phyloP scores from a whole-genome alignment of 2,888 invertebrate genomes.

The Acronicta aceris region DNA sequence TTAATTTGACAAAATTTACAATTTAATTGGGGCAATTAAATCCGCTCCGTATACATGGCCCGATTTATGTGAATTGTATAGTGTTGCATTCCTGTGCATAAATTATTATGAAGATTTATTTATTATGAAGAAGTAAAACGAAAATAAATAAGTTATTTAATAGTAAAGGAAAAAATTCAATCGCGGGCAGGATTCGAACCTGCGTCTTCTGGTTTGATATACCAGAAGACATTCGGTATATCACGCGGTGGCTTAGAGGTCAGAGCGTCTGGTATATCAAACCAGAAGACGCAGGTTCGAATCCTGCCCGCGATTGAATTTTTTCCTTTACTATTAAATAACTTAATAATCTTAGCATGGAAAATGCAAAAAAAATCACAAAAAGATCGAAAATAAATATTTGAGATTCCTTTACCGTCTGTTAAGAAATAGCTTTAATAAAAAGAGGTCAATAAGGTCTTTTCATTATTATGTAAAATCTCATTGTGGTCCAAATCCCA shows the following conservation, averaged over 20 bases:
- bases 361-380: no score
- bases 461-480: constrained; percentile 82
- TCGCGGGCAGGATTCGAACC: no score
- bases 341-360: no score
- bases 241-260: no score
- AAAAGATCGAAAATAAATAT: constrained; percentile 6
- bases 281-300: no score
- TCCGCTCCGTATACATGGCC: constrained; percentile 1
- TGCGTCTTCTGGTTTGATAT: no score
- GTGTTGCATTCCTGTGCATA: constrained; percentile 18
- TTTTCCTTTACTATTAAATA: no score
- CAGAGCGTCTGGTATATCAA: no score
- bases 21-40: constrained; percentile 35
- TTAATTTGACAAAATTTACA: constrained; percentile 22
- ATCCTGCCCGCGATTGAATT: no score
- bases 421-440: constrained; percentile 52
- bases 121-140: constrained; percentile 17
- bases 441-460: constrained; percentile 62
- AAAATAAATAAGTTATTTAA: no score
- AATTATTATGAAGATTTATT: constrained; percentile 27
- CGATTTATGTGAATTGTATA: constrained; percentile 19
- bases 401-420: constrained; percentile 11
- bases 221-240: no score
- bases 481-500: constrained; percentile 74
- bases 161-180: no score